Conservation (phyloP, 2,888 invertebrate species). For the Metacarcinus magister region DNA sequence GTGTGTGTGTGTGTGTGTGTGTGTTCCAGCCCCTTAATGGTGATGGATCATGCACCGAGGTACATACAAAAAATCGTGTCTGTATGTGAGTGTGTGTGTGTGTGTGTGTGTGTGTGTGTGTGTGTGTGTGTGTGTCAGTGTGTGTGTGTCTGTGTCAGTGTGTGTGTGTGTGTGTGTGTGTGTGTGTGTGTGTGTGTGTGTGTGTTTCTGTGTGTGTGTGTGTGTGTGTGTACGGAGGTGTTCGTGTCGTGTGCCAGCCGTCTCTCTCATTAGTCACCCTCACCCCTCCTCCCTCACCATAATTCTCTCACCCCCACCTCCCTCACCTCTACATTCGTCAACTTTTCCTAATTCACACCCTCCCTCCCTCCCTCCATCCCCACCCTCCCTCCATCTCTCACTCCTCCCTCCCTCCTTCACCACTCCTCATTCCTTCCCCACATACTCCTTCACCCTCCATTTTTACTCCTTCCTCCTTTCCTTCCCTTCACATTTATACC, state of each 20-base stretch:
- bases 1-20: slow-evolving; percentile 39
- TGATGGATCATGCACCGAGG: not conserved
- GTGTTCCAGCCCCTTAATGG: slow-evolving; percentile 33
- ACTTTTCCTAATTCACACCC: too few relatives aligned
- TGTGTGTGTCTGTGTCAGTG: too few relatives aligned
- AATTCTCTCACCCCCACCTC: not conserved
- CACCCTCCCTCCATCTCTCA: not conserved
- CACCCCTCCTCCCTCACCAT: not conserved
- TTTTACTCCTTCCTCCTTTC: not conserved
- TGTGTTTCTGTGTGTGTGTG: slow-evolving; percentile 34
- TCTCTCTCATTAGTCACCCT: not conserved
- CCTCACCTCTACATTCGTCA: too few relatives aligned
- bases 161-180: too few relatives aligned
- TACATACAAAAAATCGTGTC: not conserved
- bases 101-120: slow-evolving; percentile 20
- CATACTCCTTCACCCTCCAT: not conserved
- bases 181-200: slow-evolving; percentile 7
- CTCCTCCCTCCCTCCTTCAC: not conserved
- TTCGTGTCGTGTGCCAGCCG: not conserved
- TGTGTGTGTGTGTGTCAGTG: not conserved
- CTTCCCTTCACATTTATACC: too few relatives aligned
- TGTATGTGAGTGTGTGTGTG: too few relatives aligned
- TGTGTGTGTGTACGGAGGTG: not conserved
- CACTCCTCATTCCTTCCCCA: too few relatives aligned
- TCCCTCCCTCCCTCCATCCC: not conserved